A percentile compares a stretch with the other conserved stretches of the same genome.
Evolutionary conservation across 2,797 vertebrate genomes (phyloP).

Genomic region (Hephaestus fuliginosus): DNA sequence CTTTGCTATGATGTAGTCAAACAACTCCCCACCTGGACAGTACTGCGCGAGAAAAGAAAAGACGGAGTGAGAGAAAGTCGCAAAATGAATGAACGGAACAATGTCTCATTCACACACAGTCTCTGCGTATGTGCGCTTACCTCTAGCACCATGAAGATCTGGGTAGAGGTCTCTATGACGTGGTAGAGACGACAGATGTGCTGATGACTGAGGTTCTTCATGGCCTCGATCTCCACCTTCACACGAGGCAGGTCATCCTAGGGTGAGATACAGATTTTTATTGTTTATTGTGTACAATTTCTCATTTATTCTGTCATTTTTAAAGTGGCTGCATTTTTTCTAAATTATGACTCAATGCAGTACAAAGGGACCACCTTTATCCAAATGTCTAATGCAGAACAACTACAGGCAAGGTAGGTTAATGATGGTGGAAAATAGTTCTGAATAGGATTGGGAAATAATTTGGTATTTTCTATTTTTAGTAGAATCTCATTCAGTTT

Average conservation of each 20-base stretch:
- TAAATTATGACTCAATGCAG: neutral
- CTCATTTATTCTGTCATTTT: neutral
- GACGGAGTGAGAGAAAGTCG: neutral
- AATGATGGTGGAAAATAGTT: neutral
- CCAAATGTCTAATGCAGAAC: neutral
- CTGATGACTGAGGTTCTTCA: constrained; percentile 96
- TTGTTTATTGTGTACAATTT: neutral
- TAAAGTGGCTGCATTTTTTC: neutral
- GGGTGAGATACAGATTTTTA: neutral
- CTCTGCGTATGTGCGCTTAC: constrained; percentile 73
- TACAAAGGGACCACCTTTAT: neutral
- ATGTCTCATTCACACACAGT: neutral
- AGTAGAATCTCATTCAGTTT: neutral
- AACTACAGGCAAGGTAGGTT: neutral
- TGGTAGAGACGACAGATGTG: constrained; percentile 95
- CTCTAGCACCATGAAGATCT: constrained; percentile 97
- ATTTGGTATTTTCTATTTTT: neutral
- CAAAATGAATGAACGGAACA: neutral
- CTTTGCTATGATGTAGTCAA: constrained; percentile 96
- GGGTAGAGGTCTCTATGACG: constrained; percentile 92
- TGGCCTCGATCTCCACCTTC: constrained; percentile 94
- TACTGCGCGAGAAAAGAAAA: constrained; percentile 82
- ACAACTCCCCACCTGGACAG: constrained; percentile 95
- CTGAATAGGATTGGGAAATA: neutral
- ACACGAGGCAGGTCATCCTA: constrained; percentile 94